These are phyloP conservation scores for Phacellophora camtschatica DNA, from an alignment of 30 jellyfish, hydroid and myxozoan species.

Conservation along the genomic window DNA sequence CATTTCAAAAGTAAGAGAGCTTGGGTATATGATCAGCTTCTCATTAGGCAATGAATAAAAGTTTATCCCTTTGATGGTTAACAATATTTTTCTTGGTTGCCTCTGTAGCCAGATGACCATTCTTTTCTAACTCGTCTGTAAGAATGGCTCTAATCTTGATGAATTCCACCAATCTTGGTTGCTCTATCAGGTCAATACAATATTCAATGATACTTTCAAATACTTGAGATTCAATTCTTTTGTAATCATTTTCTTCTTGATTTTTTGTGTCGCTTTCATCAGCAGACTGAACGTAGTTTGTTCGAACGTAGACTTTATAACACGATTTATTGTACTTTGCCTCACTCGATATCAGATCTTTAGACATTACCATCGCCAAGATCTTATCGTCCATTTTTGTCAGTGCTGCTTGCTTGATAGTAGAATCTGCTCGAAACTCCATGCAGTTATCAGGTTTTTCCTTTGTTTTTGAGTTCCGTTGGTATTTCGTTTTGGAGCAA, in stretches of 20 bases:
- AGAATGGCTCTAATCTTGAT: background rate
- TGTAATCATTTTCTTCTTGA: background rate
- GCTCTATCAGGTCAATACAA: slow-evolving; percentile 2
- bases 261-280: background rate
- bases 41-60: background rate
- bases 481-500: slow-evolving; percentile 22
- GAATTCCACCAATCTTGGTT: slow-evolving; percentile 13
- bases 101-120: slow-evolving; percentile 6
- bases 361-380: background rate
- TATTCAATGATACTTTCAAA: background rate
- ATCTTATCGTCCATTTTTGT: background rate
- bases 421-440: slow-evolving; percentile 15
- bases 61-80: slow-evolving; percentile 4
- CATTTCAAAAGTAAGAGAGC: background rate
- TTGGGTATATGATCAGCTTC: background rate
- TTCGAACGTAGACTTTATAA: background rate
- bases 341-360: slow-evolving; percentile 2
- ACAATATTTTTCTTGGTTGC: background rate
- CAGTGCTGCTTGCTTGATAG: slow-evolving; percentile 10
- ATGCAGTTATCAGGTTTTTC: slow-evolving; percentile 7
- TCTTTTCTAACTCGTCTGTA: slow-evolving; percentile 4
- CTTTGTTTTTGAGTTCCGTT: background rate
- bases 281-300: background rate
- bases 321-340: background rate
- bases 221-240: background rate